Conservation (phyloP, 2,797 vertebrate species). For the Malacoraja senta region DNA sequence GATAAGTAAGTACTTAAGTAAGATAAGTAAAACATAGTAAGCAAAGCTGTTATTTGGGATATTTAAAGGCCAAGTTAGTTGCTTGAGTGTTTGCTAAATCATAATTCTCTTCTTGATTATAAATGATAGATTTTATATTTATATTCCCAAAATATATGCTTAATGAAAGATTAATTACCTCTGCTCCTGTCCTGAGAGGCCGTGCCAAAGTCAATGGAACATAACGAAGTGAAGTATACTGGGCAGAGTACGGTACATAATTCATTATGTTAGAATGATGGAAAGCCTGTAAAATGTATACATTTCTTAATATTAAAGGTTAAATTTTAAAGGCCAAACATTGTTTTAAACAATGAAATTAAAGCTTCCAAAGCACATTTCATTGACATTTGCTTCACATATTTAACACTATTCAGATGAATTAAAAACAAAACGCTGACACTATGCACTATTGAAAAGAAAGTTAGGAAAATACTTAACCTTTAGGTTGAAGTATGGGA, state of each 20-base stretch:
- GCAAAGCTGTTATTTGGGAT: background rate
- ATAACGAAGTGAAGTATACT: conserved; percentile 50
- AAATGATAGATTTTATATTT: background rate
- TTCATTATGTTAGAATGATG: conserved; percentile 54
- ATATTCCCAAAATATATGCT: conserved; percentile 32
- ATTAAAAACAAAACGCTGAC: background rate
- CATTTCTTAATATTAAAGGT: background rate
- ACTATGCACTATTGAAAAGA: background rate
- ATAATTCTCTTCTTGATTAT: background rate
- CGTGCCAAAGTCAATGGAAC: conserved; percentile 49
- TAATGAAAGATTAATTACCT: conserved; percentile 50
- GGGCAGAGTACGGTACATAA: conserved; percentile 52
- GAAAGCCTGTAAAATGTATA: conserved; percentile 54
- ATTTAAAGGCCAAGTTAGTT: background rate
- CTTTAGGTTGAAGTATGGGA: conserved; percentile 54
- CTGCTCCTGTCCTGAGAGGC: conserved; percentile 54
- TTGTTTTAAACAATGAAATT: background rate
- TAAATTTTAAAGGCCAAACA: background rate
- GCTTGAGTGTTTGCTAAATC: background rate
- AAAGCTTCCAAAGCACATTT: background rate
- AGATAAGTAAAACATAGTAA: background rate
- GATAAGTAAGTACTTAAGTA: too few relatives aligned
- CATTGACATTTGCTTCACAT: background rate
- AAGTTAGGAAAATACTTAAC: conserved; percentile 43
- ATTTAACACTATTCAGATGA: background rate